Percentiles rank a stretch among this genome's conserved stretches.
Evolutionary conservation across 2,888 invertebrate genomes (phyloP).

Genomic region (Eupithecia dodoneata): DNA sequence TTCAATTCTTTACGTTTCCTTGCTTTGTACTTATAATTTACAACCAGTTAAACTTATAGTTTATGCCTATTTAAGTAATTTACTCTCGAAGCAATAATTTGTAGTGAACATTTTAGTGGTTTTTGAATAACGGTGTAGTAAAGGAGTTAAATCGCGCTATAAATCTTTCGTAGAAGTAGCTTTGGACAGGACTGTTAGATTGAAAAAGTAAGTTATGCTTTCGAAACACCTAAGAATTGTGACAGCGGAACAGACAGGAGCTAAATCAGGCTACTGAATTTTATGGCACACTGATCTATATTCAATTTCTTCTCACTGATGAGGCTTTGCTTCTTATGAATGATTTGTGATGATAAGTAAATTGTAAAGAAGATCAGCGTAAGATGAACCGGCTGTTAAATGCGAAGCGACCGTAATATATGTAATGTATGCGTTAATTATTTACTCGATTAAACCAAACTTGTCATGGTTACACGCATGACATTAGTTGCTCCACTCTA

Average conservation of each 20-base stretch:
- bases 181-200: neutral
- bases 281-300: neutral
- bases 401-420: no score
- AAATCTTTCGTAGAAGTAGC: neutral
- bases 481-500: no score
- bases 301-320: neutral
- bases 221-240: neutral
- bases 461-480: no score
- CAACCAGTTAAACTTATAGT: conserved; percentile 12
- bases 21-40: conserved; percentile 11
- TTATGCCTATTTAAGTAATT: conserved; percentile 12
- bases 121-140: conserved; percentile 6
- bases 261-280: neutral
- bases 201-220: conserved; percentile 5
- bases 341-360: no score
- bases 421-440: no score
- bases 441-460: no score
- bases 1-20: conserved; percentile 3
- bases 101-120: conserved; percentile 4
- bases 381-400: no score
- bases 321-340: no score
- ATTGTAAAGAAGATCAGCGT: no score
- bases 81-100: conserved; percentile 3
- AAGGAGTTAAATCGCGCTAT: neutral
- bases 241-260: neutral